Base-by-base conservation (phyloP, 1,140 invertebrate genomes). In the Eulimnadia texana region DNA sequence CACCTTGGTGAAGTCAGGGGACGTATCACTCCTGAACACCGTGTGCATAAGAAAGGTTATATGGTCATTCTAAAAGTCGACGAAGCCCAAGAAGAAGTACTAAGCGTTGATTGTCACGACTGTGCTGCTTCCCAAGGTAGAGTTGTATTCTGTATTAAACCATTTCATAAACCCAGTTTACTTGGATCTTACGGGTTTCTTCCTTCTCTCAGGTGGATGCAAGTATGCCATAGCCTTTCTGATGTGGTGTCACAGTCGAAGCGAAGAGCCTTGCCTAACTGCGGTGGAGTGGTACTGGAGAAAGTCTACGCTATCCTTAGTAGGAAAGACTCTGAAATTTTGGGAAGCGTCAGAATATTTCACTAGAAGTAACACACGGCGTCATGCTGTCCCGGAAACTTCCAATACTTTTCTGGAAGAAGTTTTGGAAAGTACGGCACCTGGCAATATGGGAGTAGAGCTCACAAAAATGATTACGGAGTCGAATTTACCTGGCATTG, bases 321-420 rank as follows among this genome's bases (percentile, higher is more conserved):
- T 52, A 57, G 58, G 58, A 16, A 54, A 19, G n/a, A 3, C 29
- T 3, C n/a, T 54, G n/a, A 56, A 60, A 25, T 60, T 60, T 42
- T 13, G 56, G 3, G 54, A 27, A 9, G 42, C n/a, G 3, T 23
- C n/a, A 11, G 42, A 60, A 20, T 9, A 49, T 11, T 3, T 27
- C 3, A 52, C 6, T 52, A 19, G 51, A 22, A 52, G 19, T 6
- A 52, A 52, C 3, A 6, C 23, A 52, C 9, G 10, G 19, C 9
- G 10, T 6, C 51, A 10, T 6, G 20, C 51, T 9, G 6, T 6
- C n/a, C 3, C n/a, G 23, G 6, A 52, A 22, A 9, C n/a, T n/a
- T 51, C 42, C 13, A 23, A 50, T 16, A 47, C 28, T n/a, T 65
- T 68, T 65, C 57, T 67, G 10, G 16, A 64, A 51, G 28, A 66